Evolutionary conservation across 2,888 invertebrate genomes (phyloP).

Genomic region (Nomada goodeniana): DNA sequence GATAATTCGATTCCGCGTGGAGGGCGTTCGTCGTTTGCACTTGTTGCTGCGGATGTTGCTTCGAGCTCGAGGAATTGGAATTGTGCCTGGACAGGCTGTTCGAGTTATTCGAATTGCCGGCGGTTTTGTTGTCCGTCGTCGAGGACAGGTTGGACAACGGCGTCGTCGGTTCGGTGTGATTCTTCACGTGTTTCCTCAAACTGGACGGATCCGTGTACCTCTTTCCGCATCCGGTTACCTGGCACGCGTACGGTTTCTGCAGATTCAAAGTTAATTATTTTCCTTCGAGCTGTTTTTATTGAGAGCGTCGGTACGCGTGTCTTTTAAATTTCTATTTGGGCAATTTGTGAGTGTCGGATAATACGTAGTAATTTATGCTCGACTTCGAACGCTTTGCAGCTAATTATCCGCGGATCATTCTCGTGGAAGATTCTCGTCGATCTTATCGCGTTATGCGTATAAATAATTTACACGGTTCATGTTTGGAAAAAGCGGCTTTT

Average conservation of each 20-base stretch:
- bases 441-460: no score
- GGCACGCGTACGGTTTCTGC: constrained; percentile 97
- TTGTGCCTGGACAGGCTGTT: constrained; percentile 28
- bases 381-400: no score
- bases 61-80: constrained; percentile 36
- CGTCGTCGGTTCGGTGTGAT: constrained; percentile 85
- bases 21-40: constrained; percentile 37
- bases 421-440: no score
- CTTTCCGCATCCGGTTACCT: constrained; percentile 93
- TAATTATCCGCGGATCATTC: no score
- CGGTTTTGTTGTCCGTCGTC: constrained; percentile 48
- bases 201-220: constrained; percentile 98
- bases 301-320: no score
- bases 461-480: no score
- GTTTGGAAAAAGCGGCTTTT: neutral
- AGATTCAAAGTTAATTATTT: constrained; percentile 67
- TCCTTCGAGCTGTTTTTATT: no score
- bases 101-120: constrained; percentile 4
- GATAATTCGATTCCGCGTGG: constrained; percentile 52
- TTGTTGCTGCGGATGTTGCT: constrained; percentile 46
- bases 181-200: constrained; percentile 96
- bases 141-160: constrained; percentile 41
- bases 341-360: no score
- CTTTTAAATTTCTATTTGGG: no score
- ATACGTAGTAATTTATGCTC: no score